A percentile compares a stretch with the other conserved stretches of the same genome.
These are phyloP conservation scores for Pipistrellus nathusii DNA, from an alignment of 2,797 vertebrate genomes.

Conservation along the genomic window DNA sequence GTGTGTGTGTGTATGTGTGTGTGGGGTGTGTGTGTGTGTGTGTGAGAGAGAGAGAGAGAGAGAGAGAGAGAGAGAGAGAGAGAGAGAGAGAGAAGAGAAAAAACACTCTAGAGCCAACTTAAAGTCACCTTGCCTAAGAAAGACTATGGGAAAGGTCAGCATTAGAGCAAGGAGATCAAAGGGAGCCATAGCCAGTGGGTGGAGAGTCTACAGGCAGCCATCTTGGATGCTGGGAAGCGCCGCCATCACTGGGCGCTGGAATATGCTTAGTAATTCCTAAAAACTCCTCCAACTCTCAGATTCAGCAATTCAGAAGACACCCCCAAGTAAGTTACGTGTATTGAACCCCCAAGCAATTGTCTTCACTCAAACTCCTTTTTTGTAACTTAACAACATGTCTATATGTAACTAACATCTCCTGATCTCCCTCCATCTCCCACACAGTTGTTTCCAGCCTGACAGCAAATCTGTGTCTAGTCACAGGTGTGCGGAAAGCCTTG, in stretches of 20 bases:
- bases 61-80: neutral
- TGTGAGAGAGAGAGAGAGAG: neutral
- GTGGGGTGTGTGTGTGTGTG: too few relatives aligned
- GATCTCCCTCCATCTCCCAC: neutral
- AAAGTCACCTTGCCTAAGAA: neutral
- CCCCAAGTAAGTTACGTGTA: neutral
- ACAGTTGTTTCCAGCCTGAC: too few relatives aligned
- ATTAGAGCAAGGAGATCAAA: neutral
- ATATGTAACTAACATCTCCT: neutral
- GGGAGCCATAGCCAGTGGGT: neutral
- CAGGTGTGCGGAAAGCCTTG: fast-evolving
- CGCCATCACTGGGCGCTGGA: neutral
- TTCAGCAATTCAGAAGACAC: neutral
- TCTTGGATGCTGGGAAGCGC: neutral
- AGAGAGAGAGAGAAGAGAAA: neutral
- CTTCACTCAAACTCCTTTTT: neutral
- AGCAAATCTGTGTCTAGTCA: neutral
- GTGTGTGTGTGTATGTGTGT: too few relatives aligned
- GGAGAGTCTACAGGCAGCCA: neutral
- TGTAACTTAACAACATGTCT: neutral
- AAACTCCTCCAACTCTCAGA: neutral
- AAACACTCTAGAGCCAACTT: neutral
- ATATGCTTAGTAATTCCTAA: neutral
- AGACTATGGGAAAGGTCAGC: neutral
- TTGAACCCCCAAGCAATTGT: neutral